Evolutionary conservation across 2,797 vertebrate species (phyloP), one percentile per base, ranked within the genome.

Genomic region (Trachops cirrhosus): DNA sequence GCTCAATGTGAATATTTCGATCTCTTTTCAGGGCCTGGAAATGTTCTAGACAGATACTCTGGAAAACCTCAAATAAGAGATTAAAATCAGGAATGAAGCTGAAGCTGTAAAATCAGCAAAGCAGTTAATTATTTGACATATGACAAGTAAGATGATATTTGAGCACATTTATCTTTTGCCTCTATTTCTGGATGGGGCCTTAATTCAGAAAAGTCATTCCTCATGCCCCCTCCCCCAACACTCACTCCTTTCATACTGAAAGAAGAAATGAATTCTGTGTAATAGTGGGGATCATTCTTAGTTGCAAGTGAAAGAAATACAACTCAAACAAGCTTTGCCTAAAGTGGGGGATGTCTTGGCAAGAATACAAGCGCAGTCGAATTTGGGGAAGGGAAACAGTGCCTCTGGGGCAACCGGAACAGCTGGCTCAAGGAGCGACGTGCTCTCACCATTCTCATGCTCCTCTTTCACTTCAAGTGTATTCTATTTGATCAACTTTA

Each of bases 91-190:
- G 32, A 75, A 91, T 37, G 77, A 29, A 1, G 10, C 19, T 84
- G 57, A 92, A 88, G 9, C 68, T 46, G 1, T 71, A 90, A 86
- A 93, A 89, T 89, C 75, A 96, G 52, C 83, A 89, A 84, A 79
- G 3, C 12, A 67, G 10, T 52, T 89, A 18, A 62, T 15, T 37
- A 37, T 84, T 73, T 97, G 52, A 80, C 34, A 12, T 59, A 59
- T 21, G 24, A 91, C 37, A 73, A 68, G 62, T 89, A 15, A 94
- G 44, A 59, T 89, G 54, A 62, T 22, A n/a, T 44, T 68, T 79
- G 15, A 41, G 50, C 19, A 29, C 14, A 54, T 83, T 89, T 84
- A n/a, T 86, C 87, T 83, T 94, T 67, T 90, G 39, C 46, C 46
- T 89, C 11, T 74, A 14, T n/a, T 44, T 37, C 22, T 44, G 6